Evolutionary conservation across 2,888 invertebrate species (phyloP), one percentile per base, ranked within the genome.

Genomic region (Tuberolachnus salignus): DNA sequence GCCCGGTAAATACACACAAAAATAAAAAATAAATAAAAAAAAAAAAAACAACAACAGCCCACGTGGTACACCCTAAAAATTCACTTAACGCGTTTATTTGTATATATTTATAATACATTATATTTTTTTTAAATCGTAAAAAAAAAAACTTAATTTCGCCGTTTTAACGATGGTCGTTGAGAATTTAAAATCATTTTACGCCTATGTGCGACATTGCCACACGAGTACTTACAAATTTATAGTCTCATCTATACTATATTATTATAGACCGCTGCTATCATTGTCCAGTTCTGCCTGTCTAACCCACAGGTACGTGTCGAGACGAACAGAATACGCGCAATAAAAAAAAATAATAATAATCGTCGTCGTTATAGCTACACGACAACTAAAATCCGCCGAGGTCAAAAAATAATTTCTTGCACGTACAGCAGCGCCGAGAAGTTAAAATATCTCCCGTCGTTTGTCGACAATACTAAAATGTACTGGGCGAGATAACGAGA

Each of bases 71-170:
- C 61, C 73, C 59, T 34, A 53, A 53, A 53, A 74, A 74, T 42
- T 74, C 61, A 53, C 42, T 74, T 64, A 64, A 74, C 73, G 42
- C 51, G n/a, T 61, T 21, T n/a, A n/a, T n/a, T n/a, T n/a, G n/a
- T n/a, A n/a, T n/a, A n/a, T n/a, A n/a, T 72, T 73, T 72, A 71
- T 71, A 57, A 23, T 46, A 6, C 21, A 44, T 19, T 44, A 42
- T n/a, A 70, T 16, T 14, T 59, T 72, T 72, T 8, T 11, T 49
- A 46, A 59, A 61, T 72, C 71, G 71, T 72, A 26, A 72, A 72
- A 34, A 34, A 34, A 34, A 34, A 34, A 34, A 34, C 57, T 71
- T 59, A 59, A 72, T 72, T 57, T 71, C 59, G 16, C 9, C 3
- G 11, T 72, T 72, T 72, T 72, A 61, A 72, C 21, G 71, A 49